These are phyloP conservation scores for Catharus minimus DNA, from an alignment of 2,113 vertebrate genomes.

Conservation along the genomic window DNA sequence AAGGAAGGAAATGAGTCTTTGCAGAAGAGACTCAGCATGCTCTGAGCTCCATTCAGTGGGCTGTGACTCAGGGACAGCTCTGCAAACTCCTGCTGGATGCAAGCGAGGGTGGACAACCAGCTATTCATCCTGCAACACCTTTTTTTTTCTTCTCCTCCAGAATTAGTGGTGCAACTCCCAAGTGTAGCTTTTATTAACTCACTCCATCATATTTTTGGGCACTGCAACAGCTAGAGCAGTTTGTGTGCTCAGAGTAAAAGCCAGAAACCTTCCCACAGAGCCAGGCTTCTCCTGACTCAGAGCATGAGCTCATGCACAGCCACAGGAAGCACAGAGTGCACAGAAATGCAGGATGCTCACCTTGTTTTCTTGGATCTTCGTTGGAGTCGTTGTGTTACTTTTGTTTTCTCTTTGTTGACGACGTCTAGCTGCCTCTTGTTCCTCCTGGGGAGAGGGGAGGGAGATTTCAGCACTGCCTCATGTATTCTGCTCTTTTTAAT, in stretches of 20 bases:
- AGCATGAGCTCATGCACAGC: accelerated
- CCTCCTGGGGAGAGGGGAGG: conserved; percentile 78
- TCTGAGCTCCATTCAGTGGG: not conserved
- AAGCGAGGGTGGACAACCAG: not conserved
- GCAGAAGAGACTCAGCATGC: not conserved
- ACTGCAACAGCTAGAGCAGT: not conserved
- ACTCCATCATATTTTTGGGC: not conserved
- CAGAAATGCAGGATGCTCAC: conserved; percentile 18
- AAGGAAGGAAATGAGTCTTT: not conserved
- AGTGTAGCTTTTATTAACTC: not conserved
- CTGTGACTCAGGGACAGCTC: not conserved
- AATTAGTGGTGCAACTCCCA: not conserved
- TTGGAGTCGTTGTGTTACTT: conserved; percentile 93
- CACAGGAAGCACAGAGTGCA: not conserved
- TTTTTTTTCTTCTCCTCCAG: not conserved
- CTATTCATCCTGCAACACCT: not conserved
- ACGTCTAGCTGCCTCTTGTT: conserved; percentile 94
- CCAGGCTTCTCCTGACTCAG: not conserved
- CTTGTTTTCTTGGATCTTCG: conserved; percentile 90
- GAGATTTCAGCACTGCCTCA: not conserved
- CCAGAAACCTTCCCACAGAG: not conserved
- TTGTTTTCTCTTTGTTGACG: conserved; percentile 93
- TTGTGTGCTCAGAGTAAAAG: not conserved
- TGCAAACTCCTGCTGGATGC: not conserved
- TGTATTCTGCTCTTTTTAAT: not conserved